phyloP scores from a whole-genome alignment of 2,113 vertebrate genomes.

The Lepus timidus region DNA sequence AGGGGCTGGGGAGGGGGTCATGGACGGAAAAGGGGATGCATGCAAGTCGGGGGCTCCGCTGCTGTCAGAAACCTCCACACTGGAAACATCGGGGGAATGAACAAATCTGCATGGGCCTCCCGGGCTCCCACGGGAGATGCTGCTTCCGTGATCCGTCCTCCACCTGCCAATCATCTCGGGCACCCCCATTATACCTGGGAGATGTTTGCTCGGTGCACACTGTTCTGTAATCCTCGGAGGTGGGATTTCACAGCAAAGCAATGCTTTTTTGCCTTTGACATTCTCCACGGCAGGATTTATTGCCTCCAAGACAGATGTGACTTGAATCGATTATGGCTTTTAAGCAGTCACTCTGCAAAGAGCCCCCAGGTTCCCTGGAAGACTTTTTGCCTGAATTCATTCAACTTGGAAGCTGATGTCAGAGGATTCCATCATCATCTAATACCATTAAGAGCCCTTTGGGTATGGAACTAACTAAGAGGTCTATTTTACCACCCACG shows the following conservation, averaged over 20 bases:
- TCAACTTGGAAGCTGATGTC: conserved; percentile 50
- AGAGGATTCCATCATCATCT: conserved; percentile 61
- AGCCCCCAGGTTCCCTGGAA: conserved; percentile 52
- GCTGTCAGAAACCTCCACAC: background rate
- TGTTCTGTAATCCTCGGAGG: conserved; percentile 86
- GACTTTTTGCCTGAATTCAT: conserved; percentile 59
- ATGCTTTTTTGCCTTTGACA: conserved; percentile 74
- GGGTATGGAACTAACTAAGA: background rate
- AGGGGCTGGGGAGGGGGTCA: background rate
- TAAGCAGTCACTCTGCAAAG: conserved; percentile 70
- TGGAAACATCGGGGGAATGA: background rate
- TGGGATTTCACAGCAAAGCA: conserved; percentile 81
- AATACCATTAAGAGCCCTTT: background rate
- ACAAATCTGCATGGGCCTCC: background rate
- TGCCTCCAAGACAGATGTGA: conserved; percentile 84
- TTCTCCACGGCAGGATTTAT: conserved; percentile 88
- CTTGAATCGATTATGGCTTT: conserved; percentile 79
- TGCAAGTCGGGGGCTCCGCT: background rate
- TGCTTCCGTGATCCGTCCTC: background rate
- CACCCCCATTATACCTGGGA: conserved; percentile 76
- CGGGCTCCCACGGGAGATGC: background rate
- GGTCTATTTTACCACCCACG: background rate
- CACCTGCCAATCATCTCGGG: conserved; percentile 83
- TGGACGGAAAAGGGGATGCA: background rate
- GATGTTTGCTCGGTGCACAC: conserved; percentile 79